These are phyloP conservation scores for Cistogaster globosa DNA, from an alignment of 2,888 invertebrate species.

Conservation along the genomic window DNA sequence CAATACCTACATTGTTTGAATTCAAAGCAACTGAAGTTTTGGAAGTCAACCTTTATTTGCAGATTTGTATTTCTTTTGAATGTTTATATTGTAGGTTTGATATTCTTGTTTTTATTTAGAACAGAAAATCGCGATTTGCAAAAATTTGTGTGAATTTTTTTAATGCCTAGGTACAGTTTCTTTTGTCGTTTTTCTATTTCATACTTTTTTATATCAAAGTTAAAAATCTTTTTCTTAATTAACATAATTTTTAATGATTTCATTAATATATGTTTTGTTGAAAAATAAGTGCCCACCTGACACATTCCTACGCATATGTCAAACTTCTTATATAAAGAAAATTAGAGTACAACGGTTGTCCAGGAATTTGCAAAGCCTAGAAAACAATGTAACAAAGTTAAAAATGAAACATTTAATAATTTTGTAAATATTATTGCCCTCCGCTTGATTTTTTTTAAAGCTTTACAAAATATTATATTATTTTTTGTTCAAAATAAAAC, in stretches of 20 bases:
- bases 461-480: not conserved
- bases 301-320: not conserved
- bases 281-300: slow-evolving; percentile 9
- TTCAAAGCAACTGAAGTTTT: too few relatives aligned
- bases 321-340: not conserved
- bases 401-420: slow-evolving; percentile 15
- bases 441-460: not conserved
- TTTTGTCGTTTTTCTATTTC: not conserved
- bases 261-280: slow-evolving; percentile 10
- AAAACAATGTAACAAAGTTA: slow-evolving; percentile 8
- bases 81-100: too few relatives aligned
- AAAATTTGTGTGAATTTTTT: too few relatives aligned
- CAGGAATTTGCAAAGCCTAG: not conserved
- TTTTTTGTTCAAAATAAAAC: too few relatives aligned
- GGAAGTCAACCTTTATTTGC: too few relatives aligned
- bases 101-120: too few relatives aligned
- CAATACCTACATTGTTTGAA: too few relatives aligned
- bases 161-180: too few relatives aligned
- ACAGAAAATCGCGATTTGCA: too few relatives aligned
- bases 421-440: not conserved
- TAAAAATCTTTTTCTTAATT: not conserved
- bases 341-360: too few relatives aligned
- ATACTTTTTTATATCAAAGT: not conserved
- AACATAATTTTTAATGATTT: slow-evolving; percentile 3
- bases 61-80: too few relatives aligned